Base-by-base conservation (phyloP, 1,140 invertebrate genomes). In the Phortica variegata region DNA sequence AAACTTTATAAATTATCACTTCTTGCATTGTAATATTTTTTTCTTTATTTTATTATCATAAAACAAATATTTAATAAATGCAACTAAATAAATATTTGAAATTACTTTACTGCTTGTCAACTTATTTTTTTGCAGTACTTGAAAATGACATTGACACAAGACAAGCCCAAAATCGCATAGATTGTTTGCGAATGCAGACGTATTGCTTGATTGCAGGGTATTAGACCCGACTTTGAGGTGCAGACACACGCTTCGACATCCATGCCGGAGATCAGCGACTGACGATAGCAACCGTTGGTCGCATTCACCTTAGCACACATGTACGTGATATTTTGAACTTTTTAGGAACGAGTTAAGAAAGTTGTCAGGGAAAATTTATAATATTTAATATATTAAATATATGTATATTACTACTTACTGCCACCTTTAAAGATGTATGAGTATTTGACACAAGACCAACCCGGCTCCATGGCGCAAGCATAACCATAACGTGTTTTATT, bases 301-400 rank as follows among this genome's bases (percentile, higher is more conserved):
- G 16, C 56, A 21, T 73, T 73, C 3, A 70, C 70, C 33, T 52
- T 65, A 42, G 70, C 70, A 21, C 70, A 73, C 70, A 73, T 73
- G 32, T 73, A 73, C 0, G 70, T 73, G n/a, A 68, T 71, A 17
- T 73, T 73, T 26, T 73, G 60, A 19, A 73, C 70, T 73, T 13
- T 6, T 37, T 31, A 31, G 12, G 1, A 43, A 31, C 10, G 15
- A 41, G 17, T 33, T 17, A 20, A 19, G 12, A 33, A 33, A 19
- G 31, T 10, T 26, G 23, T 10, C 5, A 6, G 23, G 5, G 23
- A 26, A 26, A 26, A 26, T n/a, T n/a, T n/a, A n/a, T n/a, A n/a
- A n/a, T n/a, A n/a, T n/a, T n/a, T n/a, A n/a, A n/a, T n/a, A n/a
- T n/a, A n/a, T n/a, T n/a, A n/a, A n/a, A n/a, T n/a, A n/a, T n/a